Conservation (phyloP, 2,888 invertebrate genomes). For the Oeneis ivallda region DNA sequence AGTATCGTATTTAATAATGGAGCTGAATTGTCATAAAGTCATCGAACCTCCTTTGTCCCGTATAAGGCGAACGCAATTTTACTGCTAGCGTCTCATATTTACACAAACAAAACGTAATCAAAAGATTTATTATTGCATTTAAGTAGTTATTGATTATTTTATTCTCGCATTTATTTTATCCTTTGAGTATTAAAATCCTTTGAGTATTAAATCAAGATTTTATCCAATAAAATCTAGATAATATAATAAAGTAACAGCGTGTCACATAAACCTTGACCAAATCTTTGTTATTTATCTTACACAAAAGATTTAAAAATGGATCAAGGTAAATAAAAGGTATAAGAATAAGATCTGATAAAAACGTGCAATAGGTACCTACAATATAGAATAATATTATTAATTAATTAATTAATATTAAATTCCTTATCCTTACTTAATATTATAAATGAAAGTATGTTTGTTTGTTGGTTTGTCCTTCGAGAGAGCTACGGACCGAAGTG, state of each 20-base stretch:
- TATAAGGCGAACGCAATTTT: slow-evolving; percentile 65
- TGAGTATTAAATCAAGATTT: too few relatives aligned
- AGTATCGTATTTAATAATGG: slow-evolving; percentile 46
- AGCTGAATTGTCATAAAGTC: slow-evolving; percentile 54
- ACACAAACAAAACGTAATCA: slow-evolving; percentile 35
- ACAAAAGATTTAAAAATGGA: neutral
- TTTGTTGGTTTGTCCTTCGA: too few relatives aligned
- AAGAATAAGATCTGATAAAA: neutral
- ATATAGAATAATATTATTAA: too few relatives aligned
- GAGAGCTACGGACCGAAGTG: too few relatives aligned
- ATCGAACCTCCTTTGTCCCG: slow-evolving; percentile 75
- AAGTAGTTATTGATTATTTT: neutral
- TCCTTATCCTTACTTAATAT: too few relatives aligned
- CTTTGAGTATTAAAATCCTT: too few relatives aligned
- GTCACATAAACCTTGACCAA: slow-evolving; percentile 19
- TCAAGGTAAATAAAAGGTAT: neutral
- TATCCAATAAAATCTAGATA: slow-evolving; percentile 1
- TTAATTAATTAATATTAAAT: too few relatives aligned
- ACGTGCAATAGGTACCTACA: neutral
- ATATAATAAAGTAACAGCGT: neutral
- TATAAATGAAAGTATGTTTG: too few relatives aligned
- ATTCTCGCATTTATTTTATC: neutral
- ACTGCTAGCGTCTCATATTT: slow-evolving; percentile 51
- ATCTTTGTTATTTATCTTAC: slow-evolving; percentile 12
- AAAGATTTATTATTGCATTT: slow-evolving; percentile 21